Conservation (phyloP, 2,888 invertebrate species). For the Scaptomyza cyrtandrae region DNA sequence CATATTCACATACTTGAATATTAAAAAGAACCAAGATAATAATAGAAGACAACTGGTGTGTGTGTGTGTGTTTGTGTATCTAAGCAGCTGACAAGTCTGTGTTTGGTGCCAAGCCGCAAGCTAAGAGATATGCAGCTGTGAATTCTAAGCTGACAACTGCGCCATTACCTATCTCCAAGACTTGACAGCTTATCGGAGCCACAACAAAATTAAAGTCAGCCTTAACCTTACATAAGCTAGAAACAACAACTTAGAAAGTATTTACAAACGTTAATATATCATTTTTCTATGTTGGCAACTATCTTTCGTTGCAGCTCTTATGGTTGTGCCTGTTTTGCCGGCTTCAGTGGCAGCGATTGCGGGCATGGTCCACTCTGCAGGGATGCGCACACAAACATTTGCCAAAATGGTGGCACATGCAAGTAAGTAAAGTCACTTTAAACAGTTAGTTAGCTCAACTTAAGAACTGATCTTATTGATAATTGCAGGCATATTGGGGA, state of each 20-base stretch:
- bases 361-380: constrained; percentile 92
- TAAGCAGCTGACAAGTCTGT: constrained; percentile 28
- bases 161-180: constrained; percentile 11
- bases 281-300: constrained; percentile 24
- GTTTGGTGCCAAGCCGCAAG: constrained; percentile 31
- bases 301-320: constrained; percentile 87
- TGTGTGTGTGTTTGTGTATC: constrained; percentile 26
- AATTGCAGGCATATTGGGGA: constrained; percentile 89
- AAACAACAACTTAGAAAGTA: neutral
- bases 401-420: constrained; percentile 93
- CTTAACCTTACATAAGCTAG: neutral
- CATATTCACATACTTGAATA: constrained; percentile 14
- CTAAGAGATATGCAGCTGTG: constrained; percentile 38
- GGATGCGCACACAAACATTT: constrained; percentile 87
- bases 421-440: constrained; percentile 87
- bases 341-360: constrained; percentile 91
- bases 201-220: neutral
- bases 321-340: constrained; percentile 92
- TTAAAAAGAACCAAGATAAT: neutral
- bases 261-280: constrained; percentile 32
- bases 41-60: constrained; percentile 26
- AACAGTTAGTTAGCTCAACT: neutral
- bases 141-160: constrained; percentile 49
- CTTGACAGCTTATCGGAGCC: constrained; percentile 35
- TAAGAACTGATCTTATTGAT: neutral